Evolutionary conservation across 2,888 invertebrate genomes (phyloP), one percentile per base, ranked within the genome.

Genomic region (Hemaris fuciformis): DNA sequence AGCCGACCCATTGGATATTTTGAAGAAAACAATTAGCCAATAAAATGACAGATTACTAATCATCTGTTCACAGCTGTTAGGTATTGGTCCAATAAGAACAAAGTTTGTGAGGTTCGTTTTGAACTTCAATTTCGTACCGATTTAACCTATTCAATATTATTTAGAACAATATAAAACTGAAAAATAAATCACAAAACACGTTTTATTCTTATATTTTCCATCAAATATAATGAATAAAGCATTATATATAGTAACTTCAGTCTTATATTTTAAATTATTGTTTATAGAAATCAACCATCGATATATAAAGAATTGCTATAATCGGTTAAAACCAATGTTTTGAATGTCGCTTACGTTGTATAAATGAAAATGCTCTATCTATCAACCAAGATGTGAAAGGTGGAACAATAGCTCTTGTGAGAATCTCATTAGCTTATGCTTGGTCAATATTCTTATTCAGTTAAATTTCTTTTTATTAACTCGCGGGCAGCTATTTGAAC

Each of bases 351-450:
- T 57, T 31, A 23, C 25, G 23, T 58, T 59, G 42, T 48, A 15
- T 25, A 56, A 61, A 22, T 7, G 10, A 63, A 45, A 63, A 64
- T 46, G 34, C 41, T 56, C 43, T 4, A 20, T 27, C 23, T 25
- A n/a, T 34, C 31, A 25, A 46, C 18, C 45, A 69, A 67, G 70
- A 77, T 80, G 85, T 82, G 84, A 84, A 82, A 83, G 81, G 80
- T 77, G 72, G 71, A 75, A 80, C 79, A 82, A 78, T 81, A 78
- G 77, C 69, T 71, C 68, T 73, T 67, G 73, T 66, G 66, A 74
- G 74, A 69, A 79, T 84, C 74, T 71, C 71, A 76, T 77, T 78
- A 73, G 76, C 76, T 85, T 84, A 83, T 77, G 78, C 80, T 84
- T 83, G 70, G 72, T 78, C 73, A 74, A 74, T 79, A 71, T 71